phyloP scores from a whole-genome alignment of 30 jellyfish, hydroid and myxozoan species.

The Aurelia aurita complex sp. Pacific region DNA sequence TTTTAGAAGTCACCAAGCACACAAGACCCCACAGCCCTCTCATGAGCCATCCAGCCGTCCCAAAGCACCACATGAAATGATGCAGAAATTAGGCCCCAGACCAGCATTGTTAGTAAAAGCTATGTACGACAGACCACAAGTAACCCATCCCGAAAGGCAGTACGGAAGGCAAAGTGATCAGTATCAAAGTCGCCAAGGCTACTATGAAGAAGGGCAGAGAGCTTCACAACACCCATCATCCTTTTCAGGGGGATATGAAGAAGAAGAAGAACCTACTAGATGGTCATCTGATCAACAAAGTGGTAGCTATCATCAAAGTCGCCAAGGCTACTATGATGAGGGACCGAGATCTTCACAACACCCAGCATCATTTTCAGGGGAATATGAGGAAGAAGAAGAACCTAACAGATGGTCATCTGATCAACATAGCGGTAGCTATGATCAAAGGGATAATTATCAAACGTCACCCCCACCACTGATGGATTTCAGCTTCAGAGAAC shows the following conservation, averaged over 20 bases:
- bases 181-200: not conserved
- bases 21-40: not conserved
- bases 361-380: not conserved
- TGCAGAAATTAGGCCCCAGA: slow-evolving; percentile 29
- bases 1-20: not conserved
- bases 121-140: slow-evolving; percentile 8
- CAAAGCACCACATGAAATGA: slow-evolving; percentile 64
- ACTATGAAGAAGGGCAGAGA: not conserved
- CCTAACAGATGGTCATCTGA: not conserved
- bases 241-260: not conserved
- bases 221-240: not conserved
- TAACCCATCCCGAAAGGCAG: not conserved
- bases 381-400: too few species aligned
- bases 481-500: not conserved
- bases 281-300: not conserved
- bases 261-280: not conserved
- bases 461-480: slow-evolving; percentile 5
- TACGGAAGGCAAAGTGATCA: not conserved
- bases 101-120: slow-evolving; percentile 23
- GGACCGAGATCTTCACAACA: not conserved
- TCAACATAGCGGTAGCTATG: not conserved
- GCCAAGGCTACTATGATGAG: not conserved
- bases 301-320: not conserved
- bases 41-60: slow-evolving; percentile 6
- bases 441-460: not conserved